These are phyloP conservation scores for Aphodius granarius DNA, from an alignment of 2,888 invertebrate genomes.

Conservation along the genomic window DNA sequence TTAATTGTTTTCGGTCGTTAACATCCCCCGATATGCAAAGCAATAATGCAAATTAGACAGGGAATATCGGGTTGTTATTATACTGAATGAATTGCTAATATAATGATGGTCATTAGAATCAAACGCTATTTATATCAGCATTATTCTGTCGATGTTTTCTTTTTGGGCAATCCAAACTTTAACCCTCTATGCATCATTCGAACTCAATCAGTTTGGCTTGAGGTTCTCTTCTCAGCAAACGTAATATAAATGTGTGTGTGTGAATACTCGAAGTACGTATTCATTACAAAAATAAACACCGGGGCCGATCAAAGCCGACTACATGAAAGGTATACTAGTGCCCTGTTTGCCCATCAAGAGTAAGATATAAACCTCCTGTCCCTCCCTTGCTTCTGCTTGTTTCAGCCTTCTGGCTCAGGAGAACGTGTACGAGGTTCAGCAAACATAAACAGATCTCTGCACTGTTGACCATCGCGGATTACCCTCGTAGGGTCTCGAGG, in stretches of 20 bases:
- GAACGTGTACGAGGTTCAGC: neutral
- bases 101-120: no score
- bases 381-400: neutral
- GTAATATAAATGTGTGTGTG: neutral
- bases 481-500: neutral
- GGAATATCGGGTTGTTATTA: neutral
- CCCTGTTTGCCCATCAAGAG: neutral
- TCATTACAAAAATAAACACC: neutral
- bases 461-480: neutral
- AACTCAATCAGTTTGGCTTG: neutral
- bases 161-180: no score
- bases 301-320: neutral
- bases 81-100: neutral
- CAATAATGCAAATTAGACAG: neutral
- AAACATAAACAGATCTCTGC: neutral
- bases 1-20: slow-evolving; percentile 5
- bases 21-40: neutral
- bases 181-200: no score
- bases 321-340: neutral
- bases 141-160: no score
- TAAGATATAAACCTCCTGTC: neutral
- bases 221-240: neutral
- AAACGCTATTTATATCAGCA: no score
- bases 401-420: neutral
- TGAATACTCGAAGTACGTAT: neutral